Base-by-base conservation (phyloP, 2,113 vertebrate species). In the Petrocephalus zakoni region DNA sequence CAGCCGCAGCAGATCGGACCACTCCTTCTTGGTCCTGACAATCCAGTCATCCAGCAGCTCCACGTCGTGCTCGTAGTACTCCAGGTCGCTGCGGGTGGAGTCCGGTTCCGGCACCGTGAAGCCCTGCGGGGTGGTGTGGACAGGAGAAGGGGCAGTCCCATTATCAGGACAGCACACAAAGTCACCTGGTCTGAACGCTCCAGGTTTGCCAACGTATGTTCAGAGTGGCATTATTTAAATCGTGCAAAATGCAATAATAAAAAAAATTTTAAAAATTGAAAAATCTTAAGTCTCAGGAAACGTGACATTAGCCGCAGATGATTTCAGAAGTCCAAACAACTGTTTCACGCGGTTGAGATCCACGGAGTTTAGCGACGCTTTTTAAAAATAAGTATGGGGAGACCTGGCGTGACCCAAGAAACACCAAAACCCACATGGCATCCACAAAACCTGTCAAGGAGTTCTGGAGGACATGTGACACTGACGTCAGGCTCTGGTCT, bases 21-120 rank as follows among this genome's bases (percentile, higher is more conserved):
- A 97, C 47, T 99, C 98, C 92, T 96, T 96, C 87, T 97, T 95
- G 34, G 96, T 96, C 84, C 96, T 93, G 72, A 97, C 91, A 0
- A 95, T 96, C 95, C 97, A 97, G 90, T 98, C 97, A 19, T 98
- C 97, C 22, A 96, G 94, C 0, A 96, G 94, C 53, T 98, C 96
- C 0, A 96, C 91, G 0, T 97, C 95, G 82, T 97, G 98, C 89
- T 99, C 97, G 51, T 97, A 97, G 94, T 98, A 99, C 89, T 93
- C 91, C 88, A 99, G 96, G 90, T 99, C 98, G 0, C 94, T 94
- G 6, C 98, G 96, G 0, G 93, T 94, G 10, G 97, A 99, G 93
- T 99, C 98, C 1, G 96, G 94, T 89, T 96, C 94, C 6, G 97
- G 96, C 90, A 97, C 95, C 0, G 95, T 96, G 95, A 97, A 99